Percentiles rank a stretch among this genome's conserved stretches.
These are phyloP conservation scores for Jaculus jaculus DNA, from an alignment of 2,113 vertebrate genomes.

Conservation along the genomic window DNA sequence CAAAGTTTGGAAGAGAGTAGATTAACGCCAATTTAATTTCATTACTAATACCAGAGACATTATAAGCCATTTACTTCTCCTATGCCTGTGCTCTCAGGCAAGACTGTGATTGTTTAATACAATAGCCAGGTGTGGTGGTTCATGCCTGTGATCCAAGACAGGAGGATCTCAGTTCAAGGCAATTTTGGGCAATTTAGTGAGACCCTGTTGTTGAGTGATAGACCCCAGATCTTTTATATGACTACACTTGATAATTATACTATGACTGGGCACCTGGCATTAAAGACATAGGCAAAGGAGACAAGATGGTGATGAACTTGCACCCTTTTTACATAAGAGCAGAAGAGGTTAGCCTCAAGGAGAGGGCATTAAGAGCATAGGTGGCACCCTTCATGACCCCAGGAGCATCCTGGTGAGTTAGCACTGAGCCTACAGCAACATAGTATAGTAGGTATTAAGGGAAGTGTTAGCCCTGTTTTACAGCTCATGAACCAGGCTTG, in stretches of 20 bases:
- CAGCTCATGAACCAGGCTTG: neutral
- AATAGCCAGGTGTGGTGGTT: neutral
- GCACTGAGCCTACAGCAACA: neutral
- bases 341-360: constrained; percentile 5
- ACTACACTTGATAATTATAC: neutral
- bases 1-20: neutral
- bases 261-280: neutral
- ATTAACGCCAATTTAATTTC: neutral
- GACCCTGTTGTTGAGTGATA: neutral
- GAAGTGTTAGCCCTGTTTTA: neutral
- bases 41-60: neutral
- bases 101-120: neutral
- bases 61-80: neutral
- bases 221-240: neutral
- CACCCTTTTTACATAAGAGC: neutral
- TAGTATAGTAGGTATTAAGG: neutral
- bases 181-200: neutral
- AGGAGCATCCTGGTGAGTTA: neutral
- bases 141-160: neutral
- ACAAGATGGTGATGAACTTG: neutral
- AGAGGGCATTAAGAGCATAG: neutral
- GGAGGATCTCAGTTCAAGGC: neutral
- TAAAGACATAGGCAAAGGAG: neutral
- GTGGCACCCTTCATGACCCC: neutral
- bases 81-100: neutral